Conservation (phyloP, 1,140 invertebrate genomes). For the Plectus sambesii region DNA sequence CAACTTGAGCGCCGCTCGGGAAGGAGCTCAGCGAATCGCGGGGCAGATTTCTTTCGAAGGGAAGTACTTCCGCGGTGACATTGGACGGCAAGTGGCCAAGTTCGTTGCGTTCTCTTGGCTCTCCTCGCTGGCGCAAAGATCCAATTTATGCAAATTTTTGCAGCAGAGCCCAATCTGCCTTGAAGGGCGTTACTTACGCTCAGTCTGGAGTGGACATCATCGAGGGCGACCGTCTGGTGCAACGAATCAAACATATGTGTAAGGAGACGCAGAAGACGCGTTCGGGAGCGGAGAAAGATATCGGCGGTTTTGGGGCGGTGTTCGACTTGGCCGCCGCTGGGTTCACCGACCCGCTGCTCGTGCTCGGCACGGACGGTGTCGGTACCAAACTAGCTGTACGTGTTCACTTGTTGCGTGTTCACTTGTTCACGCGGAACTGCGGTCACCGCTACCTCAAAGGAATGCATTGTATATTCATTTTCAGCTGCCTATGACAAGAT, state of each 20-base stretch:
- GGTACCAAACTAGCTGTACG: constrained; percentile 82
- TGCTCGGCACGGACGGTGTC: constrained; percentile 89
- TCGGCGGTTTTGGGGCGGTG: constrained; percentile 84
- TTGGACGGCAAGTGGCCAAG: constrained; percentile 68
- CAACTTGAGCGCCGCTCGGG: constrained; percentile 59
- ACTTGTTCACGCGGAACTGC: no score
- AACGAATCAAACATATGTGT: constrained; percentile 64
- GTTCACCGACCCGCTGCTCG: constrained; percentile 68
- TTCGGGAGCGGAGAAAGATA: constrained; percentile 40
- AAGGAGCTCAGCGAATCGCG: constrained; percentile 53
- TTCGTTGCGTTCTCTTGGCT: constrained; percentile 56
- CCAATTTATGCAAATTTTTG: constrained; percentile 9
- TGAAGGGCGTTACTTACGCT: constrained; percentile 67
- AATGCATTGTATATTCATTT: no score
- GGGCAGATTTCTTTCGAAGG: constrained; percentile 64
- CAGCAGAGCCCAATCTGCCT: constrained; percentile 12
- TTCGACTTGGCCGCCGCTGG: constrained; percentile 64
- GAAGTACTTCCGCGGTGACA: constrained; percentile 73
- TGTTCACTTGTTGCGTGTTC: constrained; percentile 13
- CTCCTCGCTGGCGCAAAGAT: no score
- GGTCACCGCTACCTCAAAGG: no score
- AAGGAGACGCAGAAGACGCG: constrained; percentile 46
- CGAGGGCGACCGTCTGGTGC: constrained; percentile 72
- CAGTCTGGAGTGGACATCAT: constrained; percentile 82
- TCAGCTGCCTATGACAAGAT: no score